A percentile compares a stretch with the other conserved stretches of the same genome.
Conservation (phyloP, 23 tunicate genomes). For the Styela clava region DNA sequence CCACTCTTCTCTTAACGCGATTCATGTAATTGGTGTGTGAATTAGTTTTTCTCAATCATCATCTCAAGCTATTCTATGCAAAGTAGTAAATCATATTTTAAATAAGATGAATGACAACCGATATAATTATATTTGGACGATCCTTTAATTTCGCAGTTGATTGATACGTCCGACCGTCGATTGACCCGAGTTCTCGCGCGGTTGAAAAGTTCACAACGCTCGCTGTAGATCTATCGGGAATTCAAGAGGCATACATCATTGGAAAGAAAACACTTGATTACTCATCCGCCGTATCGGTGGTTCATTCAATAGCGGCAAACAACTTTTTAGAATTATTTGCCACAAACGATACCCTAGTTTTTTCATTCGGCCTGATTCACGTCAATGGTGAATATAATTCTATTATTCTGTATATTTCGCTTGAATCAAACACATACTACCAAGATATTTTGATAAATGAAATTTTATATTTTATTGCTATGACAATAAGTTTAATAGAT, state of each 20-base stretch:
- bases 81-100: neutral
- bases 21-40: neutral
- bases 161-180: neutral
- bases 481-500: too few species aligned
- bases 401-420: too few species aligned
- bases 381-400: too few species aligned
- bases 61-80: neutral
- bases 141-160: neutral
- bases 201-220: neutral
- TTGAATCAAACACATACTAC: too few species aligned
- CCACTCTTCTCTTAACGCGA: too few species aligned
- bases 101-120: neutral
- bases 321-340: neutral
- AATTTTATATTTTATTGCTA: too few species aligned
- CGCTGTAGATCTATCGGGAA: neutral
- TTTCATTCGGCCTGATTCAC: too few species aligned
- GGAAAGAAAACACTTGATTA: neutral
- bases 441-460: too few species aligned
- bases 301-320: neutral
- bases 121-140: neutral
- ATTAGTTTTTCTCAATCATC: neutral
- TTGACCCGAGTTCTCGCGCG: neutral
- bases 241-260: neutral
- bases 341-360: too few species aligned
- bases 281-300: neutral